Conservation (phyloP, 2,888 invertebrate species). For the Drosophila colorata region DNA sequence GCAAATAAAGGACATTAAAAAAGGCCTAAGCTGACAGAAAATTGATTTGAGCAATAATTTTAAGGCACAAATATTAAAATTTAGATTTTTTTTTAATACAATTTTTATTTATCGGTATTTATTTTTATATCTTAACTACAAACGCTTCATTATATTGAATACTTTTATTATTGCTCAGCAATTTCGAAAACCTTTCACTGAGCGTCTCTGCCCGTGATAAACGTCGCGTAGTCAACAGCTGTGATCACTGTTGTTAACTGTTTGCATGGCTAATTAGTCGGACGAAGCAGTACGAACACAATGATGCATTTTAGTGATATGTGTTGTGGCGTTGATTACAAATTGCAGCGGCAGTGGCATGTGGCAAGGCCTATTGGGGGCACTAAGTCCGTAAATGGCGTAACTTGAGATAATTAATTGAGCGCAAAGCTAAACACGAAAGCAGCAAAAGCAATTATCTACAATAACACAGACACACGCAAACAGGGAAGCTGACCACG, state of each 20-base stretch:
- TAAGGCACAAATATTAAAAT: no score
- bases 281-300: constrained; percentile 8
- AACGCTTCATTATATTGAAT: no score
- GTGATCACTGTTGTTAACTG: constrained; percentile 1
- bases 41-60: no score
- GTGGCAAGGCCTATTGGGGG: constrained; percentile 58
- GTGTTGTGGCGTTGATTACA: constrained; percentile 61
- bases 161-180: no score
- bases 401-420: constrained; percentile 79
- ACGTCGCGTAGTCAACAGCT: background rate
- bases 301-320: constrained; percentile 41
- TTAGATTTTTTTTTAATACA: no score
- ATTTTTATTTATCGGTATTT: no score
- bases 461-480: constrained; percentile 47
- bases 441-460: constrained; percentile 77
- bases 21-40: no score
- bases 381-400: constrained; percentile 72
- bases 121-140: background rate
- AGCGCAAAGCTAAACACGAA: constrained; percentile 75
- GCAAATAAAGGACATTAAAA: no score
- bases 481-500: constrained; percentile 27
- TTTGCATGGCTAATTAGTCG: constrained; percentile 33
- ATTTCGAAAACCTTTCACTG: no score
- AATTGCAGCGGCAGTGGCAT: constrained; percentile 56
- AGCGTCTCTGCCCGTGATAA: background rate